Percentiles rank a stretch among this genome's conserved stretches.
These are phyloP conservation scores for Elanoides forficatus DNA, from an alignment of 2,113 vertebrate species.

Conservation along the genomic window DNA sequence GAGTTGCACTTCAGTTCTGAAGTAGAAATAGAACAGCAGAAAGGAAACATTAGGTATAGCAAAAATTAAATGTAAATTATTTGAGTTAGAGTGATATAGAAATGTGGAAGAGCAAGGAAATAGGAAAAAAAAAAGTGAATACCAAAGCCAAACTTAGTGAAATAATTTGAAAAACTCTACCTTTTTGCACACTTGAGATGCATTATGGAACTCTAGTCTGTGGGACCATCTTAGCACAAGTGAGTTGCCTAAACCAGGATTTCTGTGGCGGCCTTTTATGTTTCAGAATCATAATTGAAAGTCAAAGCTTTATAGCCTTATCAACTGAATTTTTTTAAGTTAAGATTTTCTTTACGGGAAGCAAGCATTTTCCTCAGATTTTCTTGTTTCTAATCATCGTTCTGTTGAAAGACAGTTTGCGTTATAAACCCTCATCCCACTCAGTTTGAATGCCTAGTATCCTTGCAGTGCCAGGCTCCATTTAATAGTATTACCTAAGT, in stretches of 20 bases:
- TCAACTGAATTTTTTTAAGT: background rate
- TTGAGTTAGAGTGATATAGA: background rate
- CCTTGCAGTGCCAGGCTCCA: background rate
- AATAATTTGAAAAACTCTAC: background rate
- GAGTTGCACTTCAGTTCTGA: background rate
- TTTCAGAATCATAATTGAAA: background rate
- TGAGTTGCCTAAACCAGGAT: background rate
- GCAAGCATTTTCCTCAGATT: background rate
- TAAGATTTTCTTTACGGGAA: background rate
- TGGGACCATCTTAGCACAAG: background rate
- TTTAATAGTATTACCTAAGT: background rate
- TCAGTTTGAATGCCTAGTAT: background rate
- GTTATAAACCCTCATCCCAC: background rate
- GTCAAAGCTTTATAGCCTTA: background rate
- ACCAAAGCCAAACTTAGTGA: background rate
- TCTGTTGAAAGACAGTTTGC: background rate
- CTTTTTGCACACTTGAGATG: background rate
- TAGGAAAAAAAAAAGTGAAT: background rate
- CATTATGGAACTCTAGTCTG: background rate
- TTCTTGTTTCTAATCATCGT: background rate
- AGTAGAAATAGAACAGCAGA: background rate
- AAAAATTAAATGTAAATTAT: background rate
- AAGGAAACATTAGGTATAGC: background rate
- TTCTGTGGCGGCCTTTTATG: background rate
- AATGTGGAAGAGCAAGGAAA: background rate